phyloP scores from a whole-genome alignment of 2,113 vertebrate species.

The Corydoras sp. region DNA sequence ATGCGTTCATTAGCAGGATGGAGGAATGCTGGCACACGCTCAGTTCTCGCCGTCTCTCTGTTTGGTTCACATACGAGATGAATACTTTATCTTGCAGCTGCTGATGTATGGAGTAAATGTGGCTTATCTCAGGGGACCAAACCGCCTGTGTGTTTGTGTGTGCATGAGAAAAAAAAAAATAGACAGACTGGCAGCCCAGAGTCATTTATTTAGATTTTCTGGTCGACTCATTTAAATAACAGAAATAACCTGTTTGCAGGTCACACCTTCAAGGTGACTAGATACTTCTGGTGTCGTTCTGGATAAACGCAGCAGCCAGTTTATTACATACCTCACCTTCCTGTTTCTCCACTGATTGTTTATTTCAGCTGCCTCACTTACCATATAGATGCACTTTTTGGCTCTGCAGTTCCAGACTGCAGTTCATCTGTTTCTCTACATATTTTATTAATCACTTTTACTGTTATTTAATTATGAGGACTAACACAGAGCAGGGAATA shows the following conservation, averaged over 20 bases:
- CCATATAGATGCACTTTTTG: too few species aligned
- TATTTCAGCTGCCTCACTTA: too few species aligned
- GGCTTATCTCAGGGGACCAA: constrained; percentile 40
- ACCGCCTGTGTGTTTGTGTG: not conserved
- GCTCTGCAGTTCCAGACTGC: too few species aligned
- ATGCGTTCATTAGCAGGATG: not conserved
- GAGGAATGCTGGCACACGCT: not conserved
- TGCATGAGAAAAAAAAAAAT: constrained; percentile 19
- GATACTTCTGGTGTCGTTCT: not conserved
- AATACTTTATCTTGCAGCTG: constrained; percentile 58
- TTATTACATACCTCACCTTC: too few species aligned
- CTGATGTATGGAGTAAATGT: constrained; percentile 51
- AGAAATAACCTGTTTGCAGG: not conserved
- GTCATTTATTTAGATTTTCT: not conserved
- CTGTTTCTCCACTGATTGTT: too few species aligned
- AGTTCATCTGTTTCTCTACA: too few species aligned
- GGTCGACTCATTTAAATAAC: not conserved
- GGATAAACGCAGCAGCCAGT: too few species aligned
- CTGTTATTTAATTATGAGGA: too few species aligned
- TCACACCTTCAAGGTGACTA: not conserved
- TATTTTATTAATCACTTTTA: too few species aligned
- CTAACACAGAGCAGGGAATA: too few species aligned
- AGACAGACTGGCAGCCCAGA: constrained; percentile 14
- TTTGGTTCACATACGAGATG: constrained; percentile 52
- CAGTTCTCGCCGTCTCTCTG: constrained; percentile 28